These are phyloP conservation scores for Hypotaenidia okinawae DNA, from an alignment of 2,797 vertebrate species.

Conservation along the genomic window DNA sequence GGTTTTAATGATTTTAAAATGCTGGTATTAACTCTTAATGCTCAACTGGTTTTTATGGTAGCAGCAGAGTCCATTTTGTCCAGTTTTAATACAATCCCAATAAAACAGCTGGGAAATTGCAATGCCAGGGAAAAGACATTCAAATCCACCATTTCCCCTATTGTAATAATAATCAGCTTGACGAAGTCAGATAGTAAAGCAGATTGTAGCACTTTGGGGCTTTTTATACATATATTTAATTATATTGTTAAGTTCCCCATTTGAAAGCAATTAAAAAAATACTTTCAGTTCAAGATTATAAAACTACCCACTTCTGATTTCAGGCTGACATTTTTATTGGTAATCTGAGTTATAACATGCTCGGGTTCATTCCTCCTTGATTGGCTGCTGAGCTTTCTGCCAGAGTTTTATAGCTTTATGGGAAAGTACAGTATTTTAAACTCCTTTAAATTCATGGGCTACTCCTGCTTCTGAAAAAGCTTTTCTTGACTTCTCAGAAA, in stretches of 20 bases:
- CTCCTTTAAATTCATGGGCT: constrained; percentile 77
- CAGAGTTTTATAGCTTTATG: constrained; percentile 79
- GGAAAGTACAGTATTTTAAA: constrained; percentile 82
- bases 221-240: constrained; percentile 76
- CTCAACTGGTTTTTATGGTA: constrained; percentile 78
- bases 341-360: constrained; percentile 82
- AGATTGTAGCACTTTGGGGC: constrained; percentile 71
- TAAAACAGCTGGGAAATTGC: constrained; percentile 81
- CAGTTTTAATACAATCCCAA: constrained; percentile 77
- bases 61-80: constrained; percentile 76
- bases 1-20: constrained; percentile 72
- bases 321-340: constrained; percentile 84
- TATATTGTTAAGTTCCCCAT: constrained; percentile 77
- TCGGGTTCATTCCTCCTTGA: constrained; percentile 77
- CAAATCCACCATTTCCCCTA: constrained; percentile 81
- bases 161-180: constrained; percentile 77
- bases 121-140: constrained; percentile 76
- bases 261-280: constrained; percentile 81
- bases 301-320: constrained; percentile 78
- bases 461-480: constrained; percentile 79
- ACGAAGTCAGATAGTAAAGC: constrained; percentile 76
- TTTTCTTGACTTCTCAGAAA: constrained; percentile 75
- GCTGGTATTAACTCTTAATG: constrained; percentile 78
- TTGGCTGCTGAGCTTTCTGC: constrained; percentile 76
- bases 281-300: constrained; percentile 77